These are phyloP conservation scores for Mayetiola destructor DNA, from an alignment of 2,888 invertebrate species.

Conservation along the genomic window DNA sequence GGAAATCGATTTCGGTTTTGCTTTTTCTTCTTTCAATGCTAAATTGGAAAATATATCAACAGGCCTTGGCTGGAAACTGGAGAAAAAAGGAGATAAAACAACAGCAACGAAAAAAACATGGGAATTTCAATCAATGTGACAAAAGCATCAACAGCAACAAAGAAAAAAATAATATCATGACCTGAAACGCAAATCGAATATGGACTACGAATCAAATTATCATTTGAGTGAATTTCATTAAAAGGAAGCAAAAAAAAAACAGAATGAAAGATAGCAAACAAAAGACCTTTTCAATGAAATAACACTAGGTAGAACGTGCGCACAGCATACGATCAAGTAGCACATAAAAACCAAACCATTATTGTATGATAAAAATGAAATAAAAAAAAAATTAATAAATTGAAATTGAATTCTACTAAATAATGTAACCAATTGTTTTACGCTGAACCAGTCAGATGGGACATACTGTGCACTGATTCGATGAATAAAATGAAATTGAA, in stretches of 20 bases:
- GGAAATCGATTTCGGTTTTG: background rate
- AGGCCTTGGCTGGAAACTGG: background rate
- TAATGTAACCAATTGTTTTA: too few relatives aligned
- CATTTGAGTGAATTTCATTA: slow-evolving; percentile 12
- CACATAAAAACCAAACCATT: too few relatives aligned
- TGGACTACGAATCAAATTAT: slow-evolving; percentile 12
- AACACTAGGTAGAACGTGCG: too few relatives aligned
- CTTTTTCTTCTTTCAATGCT: background rate
- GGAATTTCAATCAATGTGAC: slow-evolving; percentile 7
- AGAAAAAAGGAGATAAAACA: background rate
- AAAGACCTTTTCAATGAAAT: too few relatives aligned
- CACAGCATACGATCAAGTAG: too few relatives aligned
- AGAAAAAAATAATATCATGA: too few relatives aligned
- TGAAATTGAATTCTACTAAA: slow-evolving; percentile 4
- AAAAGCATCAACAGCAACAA: background rate
- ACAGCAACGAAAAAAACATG: slow-evolving; percentile 1
- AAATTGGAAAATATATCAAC: background rate
- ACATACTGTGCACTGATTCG: background rate
- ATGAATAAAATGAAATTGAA: background rate
- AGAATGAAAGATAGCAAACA: too few relatives aligned
- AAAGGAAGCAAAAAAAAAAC: background rate
- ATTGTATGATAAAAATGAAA: background rate
- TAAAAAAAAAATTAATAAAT: background rate
- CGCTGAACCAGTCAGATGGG: background rate
- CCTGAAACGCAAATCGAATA: slow-evolving; percentile 10